These are phyloP conservation scores for Melanotaenia maccullochi DNA, from an alignment of 2,797 vertebrate genomes.

Conservation along the genomic window DNA sequence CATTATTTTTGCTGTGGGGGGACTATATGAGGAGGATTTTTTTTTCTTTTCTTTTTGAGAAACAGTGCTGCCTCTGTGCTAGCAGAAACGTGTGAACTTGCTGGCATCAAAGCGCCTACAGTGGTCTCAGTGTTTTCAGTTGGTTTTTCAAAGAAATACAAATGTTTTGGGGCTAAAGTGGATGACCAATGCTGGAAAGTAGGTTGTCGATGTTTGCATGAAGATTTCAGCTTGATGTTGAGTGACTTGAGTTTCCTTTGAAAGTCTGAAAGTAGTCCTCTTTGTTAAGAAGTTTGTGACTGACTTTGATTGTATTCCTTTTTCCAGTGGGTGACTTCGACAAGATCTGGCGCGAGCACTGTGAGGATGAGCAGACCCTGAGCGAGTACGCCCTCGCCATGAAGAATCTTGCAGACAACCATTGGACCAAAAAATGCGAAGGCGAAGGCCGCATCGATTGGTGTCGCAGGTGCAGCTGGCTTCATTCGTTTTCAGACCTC, in stretches of 20 bases:
- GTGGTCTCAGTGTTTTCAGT: constrained; percentile 20
- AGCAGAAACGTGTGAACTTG: constrained; percentile 12
- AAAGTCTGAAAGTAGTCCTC: background rate
- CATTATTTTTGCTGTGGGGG: constrained; percentile 32
- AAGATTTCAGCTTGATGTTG: background rate
- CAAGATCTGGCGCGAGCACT: constrained; percentile 98
- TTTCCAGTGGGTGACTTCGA: constrained; percentile 95
- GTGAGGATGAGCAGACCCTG: constrained; percentile 95
- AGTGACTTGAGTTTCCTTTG: background rate
- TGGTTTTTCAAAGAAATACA: constrained; percentile 7
- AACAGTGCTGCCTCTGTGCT: constrained; percentile 43
- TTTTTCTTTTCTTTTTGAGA: constrained; percentile 3
- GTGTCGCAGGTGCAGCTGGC: constrained; percentile 90
- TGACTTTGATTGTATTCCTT: background rate
- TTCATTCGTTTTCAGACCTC: background rate
- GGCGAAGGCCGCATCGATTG: constrained; percentile 98
- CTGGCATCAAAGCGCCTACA: background rate
- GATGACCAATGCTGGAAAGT: constrained; percentile 51
- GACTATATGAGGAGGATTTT: constrained; percentile 11
- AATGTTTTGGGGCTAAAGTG: constrained; percentile 29
- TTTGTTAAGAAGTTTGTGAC: background rate
- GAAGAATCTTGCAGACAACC: constrained; percentile 98
- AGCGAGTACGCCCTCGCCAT: constrained; percentile 98
- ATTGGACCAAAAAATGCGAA: constrained; percentile 95
- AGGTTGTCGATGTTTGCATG: constrained; percentile 36